Percentiles rank a stretch among this genome's conserved stretches.
These are phyloP conservation scores for Bombus confusus DNA, from an alignment of 1,140 invertebrate genomes.

Conservation along the genomic window DNA sequence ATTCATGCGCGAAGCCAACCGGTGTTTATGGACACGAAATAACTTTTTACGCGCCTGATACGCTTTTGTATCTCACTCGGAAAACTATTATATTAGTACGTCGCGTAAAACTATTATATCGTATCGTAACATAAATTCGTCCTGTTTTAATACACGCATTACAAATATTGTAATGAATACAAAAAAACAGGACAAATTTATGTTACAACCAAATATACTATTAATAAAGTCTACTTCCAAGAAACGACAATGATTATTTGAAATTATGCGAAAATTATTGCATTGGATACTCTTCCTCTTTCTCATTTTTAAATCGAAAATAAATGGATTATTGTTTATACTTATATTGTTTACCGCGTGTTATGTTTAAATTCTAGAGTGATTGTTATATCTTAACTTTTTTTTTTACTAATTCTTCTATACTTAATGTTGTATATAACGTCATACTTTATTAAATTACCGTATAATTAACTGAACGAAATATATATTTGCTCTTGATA, in stretches of 20 bases:
- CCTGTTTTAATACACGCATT: neutral
- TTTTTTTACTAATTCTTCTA: no score
- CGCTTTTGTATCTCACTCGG: neutral
- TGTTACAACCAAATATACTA: no score
- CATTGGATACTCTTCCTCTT: neutral
- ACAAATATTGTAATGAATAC: neutral
- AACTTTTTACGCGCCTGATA: neutral
- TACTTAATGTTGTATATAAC: no score
- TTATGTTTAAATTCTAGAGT: no score
- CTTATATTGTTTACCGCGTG: no score
- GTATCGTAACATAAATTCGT: neutral
- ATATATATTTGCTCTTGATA: no score
- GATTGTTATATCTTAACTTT: no score
- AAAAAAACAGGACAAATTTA: neutral
- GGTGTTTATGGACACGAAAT: constrained; percentile 1
- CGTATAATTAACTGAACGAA: no score
- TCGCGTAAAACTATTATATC: neutral
- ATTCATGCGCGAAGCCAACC: constrained; percentile 1
- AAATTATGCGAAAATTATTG: neutral
- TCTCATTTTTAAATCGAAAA: neutral
- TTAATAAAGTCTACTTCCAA: neutral
- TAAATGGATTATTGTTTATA: no score
- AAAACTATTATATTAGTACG: no score
- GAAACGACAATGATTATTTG: neutral
- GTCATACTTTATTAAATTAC: no score